Percentiles rank a stretch among this genome's conserved stretches.
Conservation (phyloP, 2,113 vertebrate species). For the Myotis lucifugus region DNA sequence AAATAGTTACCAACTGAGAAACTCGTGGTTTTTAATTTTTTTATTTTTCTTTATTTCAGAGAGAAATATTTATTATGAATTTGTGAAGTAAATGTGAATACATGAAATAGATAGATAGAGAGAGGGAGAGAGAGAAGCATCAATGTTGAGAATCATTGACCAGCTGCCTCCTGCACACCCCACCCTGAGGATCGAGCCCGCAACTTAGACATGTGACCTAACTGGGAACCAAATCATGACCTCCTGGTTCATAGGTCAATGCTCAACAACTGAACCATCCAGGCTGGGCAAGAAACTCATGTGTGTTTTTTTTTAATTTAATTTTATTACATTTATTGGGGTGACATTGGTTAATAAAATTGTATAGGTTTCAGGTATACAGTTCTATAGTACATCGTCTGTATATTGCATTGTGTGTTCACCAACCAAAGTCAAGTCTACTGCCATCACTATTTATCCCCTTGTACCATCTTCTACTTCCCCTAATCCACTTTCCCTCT, state of each 20-base stretch:
- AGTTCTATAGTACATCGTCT: not conserved
- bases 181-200: too few relatives aligned
- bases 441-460: not conserved
- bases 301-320: not conserved
- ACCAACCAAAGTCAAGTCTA: not conserved
- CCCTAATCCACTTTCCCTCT: not conserved
- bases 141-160: too few relatives aligned
- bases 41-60: not conserved
- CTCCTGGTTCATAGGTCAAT: not conserved
- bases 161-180: too few relatives aligned
- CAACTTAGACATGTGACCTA: too few relatives aligned
- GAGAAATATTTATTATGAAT: not conserved
- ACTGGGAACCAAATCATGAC: too few relatives aligned
- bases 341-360: not conserved
- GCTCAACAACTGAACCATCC: not conserved
- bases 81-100: too few relatives aligned
- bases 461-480: not conserved
- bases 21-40: not conserved
- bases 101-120: too few relatives aligned
- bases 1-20: not conserved
- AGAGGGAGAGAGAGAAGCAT: too few relatives aligned
- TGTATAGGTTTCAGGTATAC: not conserved
- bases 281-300: not conserved
- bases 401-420: not conserved
- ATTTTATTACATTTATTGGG: not conserved